Evolutionary conservation across 1,140 invertebrate species (phyloP).

Genomic region (Ceratoteleas bidentatus): DNA sequence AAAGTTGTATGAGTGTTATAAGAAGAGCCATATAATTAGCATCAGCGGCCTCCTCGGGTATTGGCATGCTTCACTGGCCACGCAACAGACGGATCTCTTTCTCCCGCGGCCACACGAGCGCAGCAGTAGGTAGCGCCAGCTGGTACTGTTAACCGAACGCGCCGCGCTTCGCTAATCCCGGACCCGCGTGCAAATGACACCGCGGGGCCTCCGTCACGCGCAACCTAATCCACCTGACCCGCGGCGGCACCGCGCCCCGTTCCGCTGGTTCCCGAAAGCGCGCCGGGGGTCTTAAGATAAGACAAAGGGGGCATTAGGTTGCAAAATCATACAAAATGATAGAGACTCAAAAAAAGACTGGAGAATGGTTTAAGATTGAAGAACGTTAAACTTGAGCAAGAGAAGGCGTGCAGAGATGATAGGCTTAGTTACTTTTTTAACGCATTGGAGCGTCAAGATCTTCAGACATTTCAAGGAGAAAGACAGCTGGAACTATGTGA

Average conservation of each 20-base stretch:
- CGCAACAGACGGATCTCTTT: conserved; percentile 54
- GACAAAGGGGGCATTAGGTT: no score
- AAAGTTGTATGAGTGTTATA: conserved; percentile 64
- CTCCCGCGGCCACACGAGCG: conserved; percentile 20
- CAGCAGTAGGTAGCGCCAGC: conserved; percentile 28
- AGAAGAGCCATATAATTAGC: conserved; percentile 66
- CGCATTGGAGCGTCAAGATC: no score
- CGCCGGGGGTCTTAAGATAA: no score
- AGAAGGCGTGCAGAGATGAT: no score
- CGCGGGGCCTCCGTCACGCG: conserved; percentile 26
- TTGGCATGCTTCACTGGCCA: conserved; percentile 61
- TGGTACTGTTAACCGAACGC: conserved; percentile 49
- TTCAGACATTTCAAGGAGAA: no score
- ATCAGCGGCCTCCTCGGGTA: conserved; percentile 48
- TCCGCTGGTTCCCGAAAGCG: no score
- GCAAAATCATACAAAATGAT: no score
- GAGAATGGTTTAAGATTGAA: no score
- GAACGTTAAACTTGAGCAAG: no score
- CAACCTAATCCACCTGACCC: conserved; percentile 37
- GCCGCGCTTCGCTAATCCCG: conserved; percentile 29
- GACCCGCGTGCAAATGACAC: conserved; percentile 41
- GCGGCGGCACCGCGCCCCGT: not conserved
- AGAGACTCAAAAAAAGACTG: no score
- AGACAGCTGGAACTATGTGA: no score
- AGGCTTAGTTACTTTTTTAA: no score